Conservation (phyloP, 2,888 invertebrate genomes). For the Unio pictorum region DNA sequence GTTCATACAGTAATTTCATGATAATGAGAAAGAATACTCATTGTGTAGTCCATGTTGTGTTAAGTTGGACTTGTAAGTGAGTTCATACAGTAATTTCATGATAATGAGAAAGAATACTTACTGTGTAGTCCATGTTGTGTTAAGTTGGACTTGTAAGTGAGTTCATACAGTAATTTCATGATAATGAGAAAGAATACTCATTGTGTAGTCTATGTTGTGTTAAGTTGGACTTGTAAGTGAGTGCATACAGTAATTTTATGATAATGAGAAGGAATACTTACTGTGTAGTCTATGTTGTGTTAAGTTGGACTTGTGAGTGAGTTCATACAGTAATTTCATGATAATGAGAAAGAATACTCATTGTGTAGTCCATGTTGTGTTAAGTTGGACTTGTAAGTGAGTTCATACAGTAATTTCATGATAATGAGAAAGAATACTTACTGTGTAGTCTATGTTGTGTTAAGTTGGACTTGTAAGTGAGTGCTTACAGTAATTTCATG, state of each 20-base stretch:
- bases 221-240: neutral
- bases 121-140: conserved; percentile 30
- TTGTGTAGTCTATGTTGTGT: conserved; percentile 29
- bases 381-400: neutral
- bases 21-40: conserved; percentile 14
- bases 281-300: conserved; percentile 30
- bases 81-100: neutral
- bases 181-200: conserved; percentile 14
- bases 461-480: neutral
- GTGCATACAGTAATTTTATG: neutral
- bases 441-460: conserved; percentile 29
- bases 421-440: conserved; percentile 13
- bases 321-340: neutral
- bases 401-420: neutral
- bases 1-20: neutral
- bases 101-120: conserved; percentile 14
- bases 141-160: neutral
- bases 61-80: neutral
- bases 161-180: neutral
- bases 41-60: conserved; percentile 30
- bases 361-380: conserved; percentile 30
- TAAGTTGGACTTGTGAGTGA: neutral
- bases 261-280: conserved; percentile 13
- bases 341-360: conserved; percentile 13
- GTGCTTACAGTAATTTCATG: neutral